Evolutionary conservation across 2,113 vertebrate genomes (phyloP).

Genomic region (Oncorhynchus keta): DNA sequence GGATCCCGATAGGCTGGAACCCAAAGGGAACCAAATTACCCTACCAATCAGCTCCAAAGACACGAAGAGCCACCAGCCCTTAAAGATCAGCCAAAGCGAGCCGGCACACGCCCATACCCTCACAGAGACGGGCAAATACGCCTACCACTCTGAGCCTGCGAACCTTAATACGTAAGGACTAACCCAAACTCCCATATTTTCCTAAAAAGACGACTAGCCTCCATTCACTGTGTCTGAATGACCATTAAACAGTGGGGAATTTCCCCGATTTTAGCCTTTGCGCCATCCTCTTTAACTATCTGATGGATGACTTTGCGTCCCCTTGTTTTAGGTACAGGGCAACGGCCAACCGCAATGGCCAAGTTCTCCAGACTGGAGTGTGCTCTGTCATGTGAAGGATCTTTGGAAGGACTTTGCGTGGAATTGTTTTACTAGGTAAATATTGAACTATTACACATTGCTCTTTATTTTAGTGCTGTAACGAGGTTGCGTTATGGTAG

Average conservation of each 20-base stretch:
- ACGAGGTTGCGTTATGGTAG: not conserved
- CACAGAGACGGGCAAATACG: conserved; percentile 64
- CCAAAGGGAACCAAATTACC: conserved; percentile 33
- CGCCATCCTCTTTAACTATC: not conserved
- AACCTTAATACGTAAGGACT: conserved; percentile 71
- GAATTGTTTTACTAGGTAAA: conserved; percentile 50
- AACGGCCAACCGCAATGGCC: conserved; percentile 63
- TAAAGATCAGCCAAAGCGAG: conserved; percentile 58
- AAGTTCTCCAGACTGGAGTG: conserved; percentile 84
- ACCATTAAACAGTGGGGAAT: not conserved
- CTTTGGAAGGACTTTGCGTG: conserved; percentile 12
- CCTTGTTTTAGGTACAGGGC: conserved; percentile 72
- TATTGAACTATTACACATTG: not conserved
- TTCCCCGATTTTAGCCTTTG: not conserved
- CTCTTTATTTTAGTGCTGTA: not conserved
- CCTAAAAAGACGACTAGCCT: not conserved
- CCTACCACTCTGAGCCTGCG: conserved; percentile 75
- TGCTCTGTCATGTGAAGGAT: conserved; percentile 89
- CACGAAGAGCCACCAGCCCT: conserved; percentile 54
- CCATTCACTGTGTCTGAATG: not conserved
- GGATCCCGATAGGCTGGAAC: conserved; percentile 12
- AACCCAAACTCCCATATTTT: not conserved
- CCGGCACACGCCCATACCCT: conserved; percentile 49
- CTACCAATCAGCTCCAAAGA: conserved; percentile 39
- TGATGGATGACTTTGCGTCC: not conserved